Conservation (phyloP, 2,113 vertebrate genomes). For the Ammodytes dubius region DNA sequence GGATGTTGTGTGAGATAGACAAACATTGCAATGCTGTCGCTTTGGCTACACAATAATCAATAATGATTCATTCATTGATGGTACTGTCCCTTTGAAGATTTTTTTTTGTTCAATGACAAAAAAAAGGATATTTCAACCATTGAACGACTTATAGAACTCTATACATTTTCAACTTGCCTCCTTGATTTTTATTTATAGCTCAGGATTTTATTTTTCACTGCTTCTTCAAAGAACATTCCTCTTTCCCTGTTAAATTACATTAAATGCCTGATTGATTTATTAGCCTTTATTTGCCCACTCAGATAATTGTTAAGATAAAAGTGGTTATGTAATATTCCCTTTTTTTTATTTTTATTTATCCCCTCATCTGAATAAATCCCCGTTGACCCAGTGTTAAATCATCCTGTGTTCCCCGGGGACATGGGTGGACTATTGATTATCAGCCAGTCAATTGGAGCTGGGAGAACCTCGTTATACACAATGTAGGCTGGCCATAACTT, state of each 20-base stretch:
- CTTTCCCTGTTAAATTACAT: background rate
- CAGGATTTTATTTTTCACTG: background rate
- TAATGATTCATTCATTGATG: background rate
- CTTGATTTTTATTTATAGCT: background rate
- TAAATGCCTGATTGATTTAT: background rate
- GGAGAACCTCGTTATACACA: conserved; percentile 13
- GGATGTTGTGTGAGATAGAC: background rate
- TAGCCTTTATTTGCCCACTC: background rate
- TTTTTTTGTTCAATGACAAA: no score
- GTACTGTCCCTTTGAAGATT: no score
- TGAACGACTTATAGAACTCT: no score
- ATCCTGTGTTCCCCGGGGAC: conserved; percentile 41
- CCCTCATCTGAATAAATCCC: conserved; percentile 55
- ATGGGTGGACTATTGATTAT: conserved; percentile 48
- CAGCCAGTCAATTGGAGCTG: conserved; percentile 46
- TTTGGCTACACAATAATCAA: no score
- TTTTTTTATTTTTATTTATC: conserved; percentile 29
- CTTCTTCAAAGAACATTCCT: no score
- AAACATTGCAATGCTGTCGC: no score
- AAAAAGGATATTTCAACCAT: no score
- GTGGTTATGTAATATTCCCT: conserved; percentile 52
- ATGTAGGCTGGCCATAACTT: conserved; percentile 1
- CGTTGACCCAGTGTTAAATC: conserved; percentile 47
- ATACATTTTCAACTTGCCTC: no score
- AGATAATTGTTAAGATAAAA: conserved; percentile 22